These are phyloP conservation scores for Pithys albifrons DNA, from an alignment of 2,113 vertebrate species.

Conservation along the genomic window DNA sequence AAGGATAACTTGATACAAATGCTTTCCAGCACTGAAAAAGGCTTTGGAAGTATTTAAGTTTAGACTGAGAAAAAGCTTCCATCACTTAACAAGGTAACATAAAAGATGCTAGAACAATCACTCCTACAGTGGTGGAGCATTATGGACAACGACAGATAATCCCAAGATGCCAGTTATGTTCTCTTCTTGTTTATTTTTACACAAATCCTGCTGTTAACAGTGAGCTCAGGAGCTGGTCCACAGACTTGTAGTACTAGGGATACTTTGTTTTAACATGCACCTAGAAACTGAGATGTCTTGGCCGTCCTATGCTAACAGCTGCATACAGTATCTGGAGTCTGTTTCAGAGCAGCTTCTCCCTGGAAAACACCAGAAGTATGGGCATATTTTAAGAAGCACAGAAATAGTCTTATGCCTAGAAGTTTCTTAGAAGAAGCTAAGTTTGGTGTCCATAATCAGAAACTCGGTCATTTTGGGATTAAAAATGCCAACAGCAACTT, in stretches of 20 bases:
- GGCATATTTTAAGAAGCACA: constrained; percentile 23
- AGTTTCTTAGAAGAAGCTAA: constrained; percentile 31
- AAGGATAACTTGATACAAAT: constrained; percentile 26
- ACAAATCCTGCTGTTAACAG: constrained; percentile 1
- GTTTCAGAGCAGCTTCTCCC: not conserved
- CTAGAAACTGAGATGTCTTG: not conserved
- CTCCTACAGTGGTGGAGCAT: not conserved
- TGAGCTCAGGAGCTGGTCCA: not conserved
- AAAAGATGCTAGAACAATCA: not conserved
- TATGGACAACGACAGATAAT: not conserved
- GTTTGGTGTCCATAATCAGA: not conserved
- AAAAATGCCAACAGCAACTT: constrained; percentile 25
- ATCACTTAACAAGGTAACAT: not conserved
- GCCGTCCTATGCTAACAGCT: constrained; percentile 6
- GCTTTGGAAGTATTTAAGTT: constrained; percentile 31
- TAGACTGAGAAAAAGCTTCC: not conserved
- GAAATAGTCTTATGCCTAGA: constrained; percentile 15
- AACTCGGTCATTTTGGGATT: constrained; percentile 37
- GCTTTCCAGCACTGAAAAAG: constrained; percentile 4
- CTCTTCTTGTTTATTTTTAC: not conserved
- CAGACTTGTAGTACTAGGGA: not conserved
- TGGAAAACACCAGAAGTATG: not conserved
- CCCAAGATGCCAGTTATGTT: not conserved
- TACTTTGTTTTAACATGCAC: not conserved
- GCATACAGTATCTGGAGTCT: not conserved